Conservation (phyloP, 1,140 invertebrate genomes). For the Bicyclus anynana region DNA sequence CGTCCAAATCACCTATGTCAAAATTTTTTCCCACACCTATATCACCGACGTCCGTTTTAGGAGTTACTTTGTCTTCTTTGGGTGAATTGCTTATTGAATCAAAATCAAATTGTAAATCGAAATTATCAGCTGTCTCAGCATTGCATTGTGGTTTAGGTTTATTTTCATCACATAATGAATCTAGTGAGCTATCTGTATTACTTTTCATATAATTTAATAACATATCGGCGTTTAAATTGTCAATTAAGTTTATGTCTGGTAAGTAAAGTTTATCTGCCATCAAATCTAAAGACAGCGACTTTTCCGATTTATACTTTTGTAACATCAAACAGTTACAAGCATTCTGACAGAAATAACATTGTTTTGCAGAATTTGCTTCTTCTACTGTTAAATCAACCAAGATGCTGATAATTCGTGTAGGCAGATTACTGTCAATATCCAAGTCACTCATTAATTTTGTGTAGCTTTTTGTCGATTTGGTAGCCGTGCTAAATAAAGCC, state of each 20-base stretch:
- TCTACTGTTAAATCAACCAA: slow-evolving; percentile 62
- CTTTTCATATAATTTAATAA: slow-evolving; percentile 33
- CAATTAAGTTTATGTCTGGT: slow-evolving; percentile 50
- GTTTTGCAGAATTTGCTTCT: slow-evolving; percentile 32
- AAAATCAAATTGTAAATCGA: slow-evolving; percentile 44
- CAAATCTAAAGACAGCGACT: slow-evolving; percentile 14
- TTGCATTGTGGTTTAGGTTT: slow-evolving; percentile 10
- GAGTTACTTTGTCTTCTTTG: slow-evolving; percentile 14
- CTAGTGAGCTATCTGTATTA: slow-evolving; percentile 3
- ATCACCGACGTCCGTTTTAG: neutral
- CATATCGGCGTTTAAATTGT: slow-evolving; percentile 38
- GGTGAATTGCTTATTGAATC: slow-evolving; percentile 25
- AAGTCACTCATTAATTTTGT: slow-evolving; percentile 61
- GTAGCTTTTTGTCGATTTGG: slow-evolving; percentile 62
- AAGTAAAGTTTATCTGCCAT: slow-evolving; percentile 33
- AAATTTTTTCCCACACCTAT: slow-evolving; percentile 36
- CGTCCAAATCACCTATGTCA: slow-evolving; percentile 62
- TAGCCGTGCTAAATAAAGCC: slow-evolving; percentile 69
- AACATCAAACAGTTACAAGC: slow-evolving; percentile 46
- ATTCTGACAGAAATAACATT: slow-evolving; percentile 49
- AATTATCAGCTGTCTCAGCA: slow-evolving; percentile 23
- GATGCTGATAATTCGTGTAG: slow-evolving; percentile 54
- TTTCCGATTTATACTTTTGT: slow-evolving; percentile 28
- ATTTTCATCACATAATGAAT: neutral
- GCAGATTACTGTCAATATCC: slow-evolving; percentile 44